These are phyloP conservation scores for Amphipoea oculea DNA, from an alignment of 2,888 invertebrate species.

Conservation along the genomic window DNA sequence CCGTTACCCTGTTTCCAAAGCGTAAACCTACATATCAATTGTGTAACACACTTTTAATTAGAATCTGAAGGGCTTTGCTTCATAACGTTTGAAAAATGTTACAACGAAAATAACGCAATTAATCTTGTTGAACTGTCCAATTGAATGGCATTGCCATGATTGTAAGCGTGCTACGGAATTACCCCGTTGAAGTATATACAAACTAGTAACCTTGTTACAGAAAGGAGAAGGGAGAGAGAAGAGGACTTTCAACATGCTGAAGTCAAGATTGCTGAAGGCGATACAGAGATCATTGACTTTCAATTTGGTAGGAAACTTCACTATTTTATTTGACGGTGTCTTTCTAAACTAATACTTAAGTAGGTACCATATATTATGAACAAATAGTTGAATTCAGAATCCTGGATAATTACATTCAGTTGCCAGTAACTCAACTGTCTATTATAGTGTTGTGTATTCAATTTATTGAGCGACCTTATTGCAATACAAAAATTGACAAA, in stretches of 20 bases:
- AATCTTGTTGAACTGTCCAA: too few species aligned
- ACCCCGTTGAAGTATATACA: background rate
- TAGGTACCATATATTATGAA: background rate
- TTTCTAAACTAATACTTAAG: background rate
- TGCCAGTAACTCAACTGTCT: background rate
- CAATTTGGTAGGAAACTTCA: conserved; percentile 14
- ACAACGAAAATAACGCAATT: too few species aligned
- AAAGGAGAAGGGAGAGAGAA: background rate
- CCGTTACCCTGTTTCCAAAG: background rate
- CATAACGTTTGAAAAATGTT: background rate
- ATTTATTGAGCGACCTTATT: background rate
- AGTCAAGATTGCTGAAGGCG: background rate
- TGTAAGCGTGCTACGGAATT: background rate
- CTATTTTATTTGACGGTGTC: too few species aligned
- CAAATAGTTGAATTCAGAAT: background rate
- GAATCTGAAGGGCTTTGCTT: background rate
- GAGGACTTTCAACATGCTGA: conserved; percentile 10
- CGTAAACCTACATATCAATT: too few species aligned
- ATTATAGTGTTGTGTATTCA: background rate
- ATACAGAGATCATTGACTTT: background rate
- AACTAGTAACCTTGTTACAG: conserved; percentile 10
- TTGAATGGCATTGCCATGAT: too few species aligned
- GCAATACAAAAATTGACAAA: background rate
- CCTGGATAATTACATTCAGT: background rate
- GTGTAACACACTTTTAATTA: too few species aligned